Evolutionary conservation across 2,888 invertebrate genomes (phyloP), one percentile per base, ranked within the genome.

Genomic region (Gastracanthus pulcherrimus): DNA sequence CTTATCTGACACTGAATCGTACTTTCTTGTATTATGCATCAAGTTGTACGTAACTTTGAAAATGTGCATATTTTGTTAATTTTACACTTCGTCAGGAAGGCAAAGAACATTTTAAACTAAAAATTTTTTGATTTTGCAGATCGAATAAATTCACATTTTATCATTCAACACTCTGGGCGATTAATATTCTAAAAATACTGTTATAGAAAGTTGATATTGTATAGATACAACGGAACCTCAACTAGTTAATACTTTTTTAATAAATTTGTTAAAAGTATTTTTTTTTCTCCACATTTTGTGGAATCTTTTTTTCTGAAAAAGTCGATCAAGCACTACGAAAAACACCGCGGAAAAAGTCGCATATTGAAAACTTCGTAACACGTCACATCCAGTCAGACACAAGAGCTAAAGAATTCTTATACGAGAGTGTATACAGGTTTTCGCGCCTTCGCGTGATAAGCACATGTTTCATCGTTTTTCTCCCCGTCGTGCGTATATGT

Each of bases 351-450:
- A 62, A 60, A 66, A 77, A 60, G 41, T 77, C 36, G 36, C 36
- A 36, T 36, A 76, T 76, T 67, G 67, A 66, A 76, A 76, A 66
- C 19, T 66, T 72, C 6, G 6, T 36, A 69, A 58, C 58, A 58
- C 67, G 76, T 67, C 67, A 76, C 69, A 76, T 69, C 16, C 76
- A 76, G 76, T 76, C 76, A 76, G 69, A 69, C 26, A 76, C 34
- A 70, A 48, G 48, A 70, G 69, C 34, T 58, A 70, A 48, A 60
- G 69, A 36, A 58, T 58, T 41, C 58, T 55, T 38, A 64, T 34
- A 75, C 23, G 31, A 75, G 64, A 19, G 71, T 45, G 19, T 51
- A 38, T 34, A 76, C 5, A 58, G n/a, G 48, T 64, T 48, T 9
- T 41, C 45, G 60, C 69, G 23, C 16, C 34, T 38, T 64, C 19